Conservation (phyloP, 2,888 invertebrate species). For the Sarcophaga rosellei region DNA sequence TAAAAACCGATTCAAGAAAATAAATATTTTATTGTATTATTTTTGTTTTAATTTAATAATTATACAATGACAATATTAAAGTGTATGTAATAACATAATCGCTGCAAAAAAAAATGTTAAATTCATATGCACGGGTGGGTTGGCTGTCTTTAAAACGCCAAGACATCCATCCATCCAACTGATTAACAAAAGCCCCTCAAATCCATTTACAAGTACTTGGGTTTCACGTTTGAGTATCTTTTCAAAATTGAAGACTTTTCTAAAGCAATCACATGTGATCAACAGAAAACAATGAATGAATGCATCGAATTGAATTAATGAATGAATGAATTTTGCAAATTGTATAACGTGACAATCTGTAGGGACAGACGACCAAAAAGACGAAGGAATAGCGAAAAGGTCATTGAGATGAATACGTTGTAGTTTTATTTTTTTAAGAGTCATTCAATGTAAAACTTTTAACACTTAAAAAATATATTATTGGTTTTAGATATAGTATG, state of each 20-base stretch:
- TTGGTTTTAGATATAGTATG: not conserved
- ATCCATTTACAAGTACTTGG: not conserved
- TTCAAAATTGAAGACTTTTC: not conserved
- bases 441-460: slow-evolving; percentile 36
- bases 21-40: not conserved
- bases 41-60: slow-evolving; percentile 10
- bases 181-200: not conserved
- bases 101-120: too few relatives aligned
- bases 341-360: slow-evolving; percentile 56
- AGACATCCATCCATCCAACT: not conserved
- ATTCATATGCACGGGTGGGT: too few relatives aligned
- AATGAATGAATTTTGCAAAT: slow-evolving; percentile 4
- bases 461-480: not conserved
- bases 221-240: not conserved
- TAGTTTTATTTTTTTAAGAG: slow-evolving; percentile 26
- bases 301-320: not conserved
- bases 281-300: not conserved
- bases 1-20: not conserved
- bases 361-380: slow-evolving; percentile 14
- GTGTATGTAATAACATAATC: slow-evolving; percentile 33
- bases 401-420: slow-evolving; percentile 60
- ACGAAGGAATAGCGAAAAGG: slow-evolving; percentile 17
- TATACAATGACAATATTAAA: slow-evolving; percentile 44
- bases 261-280: not conserved
- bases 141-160: too few relatives aligned